Evolutionary conservation across 2,797 vertebrate genomes (phyloP), one percentile per base, ranked within the genome.

Genomic region (Sebastes trivittatus): DNA sequence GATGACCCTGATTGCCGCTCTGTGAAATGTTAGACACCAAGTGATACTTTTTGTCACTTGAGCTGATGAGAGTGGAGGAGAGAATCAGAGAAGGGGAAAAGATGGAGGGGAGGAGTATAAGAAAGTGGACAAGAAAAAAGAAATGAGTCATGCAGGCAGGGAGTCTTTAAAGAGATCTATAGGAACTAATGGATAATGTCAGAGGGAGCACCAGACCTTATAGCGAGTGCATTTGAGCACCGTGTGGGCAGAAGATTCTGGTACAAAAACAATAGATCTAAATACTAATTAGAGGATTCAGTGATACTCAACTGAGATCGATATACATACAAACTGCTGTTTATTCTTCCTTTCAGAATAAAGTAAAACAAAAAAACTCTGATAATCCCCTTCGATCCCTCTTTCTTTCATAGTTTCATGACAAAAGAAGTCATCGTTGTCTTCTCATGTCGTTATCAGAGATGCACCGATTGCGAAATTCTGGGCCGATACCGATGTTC

Each of bases 31-130:
- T 83, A 64, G 81, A 84, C 78, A 49, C 62, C 25, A 13, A 77
- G 73, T 71, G 68, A 80, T 70, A 10, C 72, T 80, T 84, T 85
- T 76, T 75, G 82, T 84, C 85, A 82, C 82, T 82, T 62, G 62
- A 78, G 75, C 56, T 82, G 83, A 88, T 85, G 84, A 89, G 77
- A 69, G 46, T 7, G 22, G 66, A 63, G 14, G 46, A 49, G 62
- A n/a, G 62, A 38, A 63, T 38, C 61, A 72, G 42, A 42, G 54
- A 16, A 3, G 25, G 1, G 18, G 0, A 13, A 55, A n/a, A n/a
- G 13, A 65, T 20, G 49, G 42, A 61, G 42, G 73, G 71, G 75
- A 58, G 65, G 30, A 65, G 52, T 7, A 11, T 42, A 30, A 83
- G 36, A 72, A 54, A 36, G 72, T 67, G 61, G 23, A 77, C 34